Evolutionary conservation across 2,888 invertebrate species (phyloP).

Genomic region (Troglohyphantes excavatus): DNA sequence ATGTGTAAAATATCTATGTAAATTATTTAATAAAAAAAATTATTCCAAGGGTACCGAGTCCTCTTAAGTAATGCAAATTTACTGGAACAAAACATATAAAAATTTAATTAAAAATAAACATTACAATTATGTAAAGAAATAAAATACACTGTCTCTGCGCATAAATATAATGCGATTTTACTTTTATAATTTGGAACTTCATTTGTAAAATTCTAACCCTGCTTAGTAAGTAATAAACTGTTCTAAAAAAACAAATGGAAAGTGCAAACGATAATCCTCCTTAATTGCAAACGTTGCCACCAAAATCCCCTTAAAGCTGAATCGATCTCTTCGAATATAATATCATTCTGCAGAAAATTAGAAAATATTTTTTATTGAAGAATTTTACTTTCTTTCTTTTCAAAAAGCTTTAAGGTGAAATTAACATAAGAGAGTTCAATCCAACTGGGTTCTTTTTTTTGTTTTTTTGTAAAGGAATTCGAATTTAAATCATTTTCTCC

Average conservation of each 20-base stretch:
- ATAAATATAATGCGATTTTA: too few relatives aligned
- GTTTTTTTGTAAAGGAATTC: constrained; percentile 20
- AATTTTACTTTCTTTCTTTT: constrained; percentile 10
- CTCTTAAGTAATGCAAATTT: too few relatives aligned
- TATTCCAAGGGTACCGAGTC: too few relatives aligned
- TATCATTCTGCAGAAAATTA: constrained; percentile 25
- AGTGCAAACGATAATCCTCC: constrained; percentile 23
- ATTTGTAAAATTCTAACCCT: too few relatives aligned
- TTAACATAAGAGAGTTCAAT: constrained; percentile 37
- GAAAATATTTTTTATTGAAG: constrained; percentile 1
- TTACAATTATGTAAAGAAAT: too few relatives aligned
- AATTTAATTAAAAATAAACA: too few relatives aligned
- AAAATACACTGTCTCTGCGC: too few relatives aligned
- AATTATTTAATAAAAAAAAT: too few relatives aligned
- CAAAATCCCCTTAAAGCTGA: neutral
- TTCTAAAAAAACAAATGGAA: neutral
- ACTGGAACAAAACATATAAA: too few relatives aligned
- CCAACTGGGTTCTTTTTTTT: constrained; percentile 39
- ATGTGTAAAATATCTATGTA: too few relatives aligned
- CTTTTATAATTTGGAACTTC: too few relatives aligned
- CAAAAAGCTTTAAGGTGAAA: constrained; percentile 27
- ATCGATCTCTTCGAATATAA: constrained; percentile 20
- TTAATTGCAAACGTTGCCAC: constrained; percentile 23
- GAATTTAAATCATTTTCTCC: constrained; percentile 38
- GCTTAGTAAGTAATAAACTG: neutral